These are phyloP conservation scores for Cistogaster globosa DNA, from an alignment of 2,888 invertebrate species.

Conservation along the genomic window DNA sequence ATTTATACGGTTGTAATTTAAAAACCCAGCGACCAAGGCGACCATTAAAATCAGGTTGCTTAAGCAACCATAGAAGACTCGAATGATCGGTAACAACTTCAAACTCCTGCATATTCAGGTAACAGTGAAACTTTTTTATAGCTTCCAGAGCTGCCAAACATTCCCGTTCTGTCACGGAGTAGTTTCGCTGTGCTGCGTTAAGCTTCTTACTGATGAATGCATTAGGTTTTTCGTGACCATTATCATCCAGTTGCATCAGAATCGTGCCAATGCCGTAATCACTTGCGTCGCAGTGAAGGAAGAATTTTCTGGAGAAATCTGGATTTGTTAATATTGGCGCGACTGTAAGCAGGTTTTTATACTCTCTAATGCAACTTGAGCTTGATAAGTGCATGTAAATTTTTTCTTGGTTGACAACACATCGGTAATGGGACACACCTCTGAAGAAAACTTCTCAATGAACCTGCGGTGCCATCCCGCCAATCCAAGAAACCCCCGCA, in stretches of 20 bases:
- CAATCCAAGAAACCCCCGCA: slow-evolving; percentile 44
- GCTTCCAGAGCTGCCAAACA: neutral
- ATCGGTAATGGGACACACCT: too few relatives aligned
- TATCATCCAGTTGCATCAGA: too few relatives aligned
- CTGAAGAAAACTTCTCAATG: too few relatives aligned
- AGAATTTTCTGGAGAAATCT: slow-evolving; percentile 5
- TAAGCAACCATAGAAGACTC: too few relatives aligned
- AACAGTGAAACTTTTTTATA: too few relatives aligned
- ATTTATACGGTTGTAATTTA: neutral
- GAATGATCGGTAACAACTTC: too few relatives aligned
- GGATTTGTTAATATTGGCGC: slow-evolving; percentile 4
- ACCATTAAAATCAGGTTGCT: neutral
- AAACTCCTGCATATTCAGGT: too few relatives aligned
- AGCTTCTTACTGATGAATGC: neutral
- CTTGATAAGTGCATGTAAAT: neutral
- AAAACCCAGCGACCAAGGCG: too few relatives aligned
- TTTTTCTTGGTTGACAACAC: slow-evolving; percentile 49
- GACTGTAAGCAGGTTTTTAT: neutral
- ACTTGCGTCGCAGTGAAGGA: too few relatives aligned
- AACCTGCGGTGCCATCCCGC: neutral
- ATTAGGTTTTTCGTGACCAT: too few relatives aligned
- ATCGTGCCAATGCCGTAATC: too few relatives aligned
- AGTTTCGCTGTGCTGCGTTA: slow-evolving; percentile 5
- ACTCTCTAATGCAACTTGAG: neutral
- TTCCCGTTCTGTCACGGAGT: neutral